These are phyloP conservation scores for Troglohyphantes excavatus DNA, from an alignment of 2,888 invertebrate genomes.

Conservation along the genomic window DNA sequence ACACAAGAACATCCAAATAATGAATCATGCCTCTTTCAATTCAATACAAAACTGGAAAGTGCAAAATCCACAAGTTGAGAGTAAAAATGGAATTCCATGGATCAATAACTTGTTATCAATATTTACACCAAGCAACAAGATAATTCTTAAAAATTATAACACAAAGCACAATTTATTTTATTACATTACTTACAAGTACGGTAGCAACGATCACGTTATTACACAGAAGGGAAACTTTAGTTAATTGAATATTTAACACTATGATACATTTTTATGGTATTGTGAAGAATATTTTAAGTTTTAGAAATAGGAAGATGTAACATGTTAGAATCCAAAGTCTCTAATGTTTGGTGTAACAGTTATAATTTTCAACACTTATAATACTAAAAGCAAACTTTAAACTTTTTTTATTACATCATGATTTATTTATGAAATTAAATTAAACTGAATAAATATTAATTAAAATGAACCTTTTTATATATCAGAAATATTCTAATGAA, in stretches of 20 bases:
- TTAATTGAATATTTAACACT: background rate
- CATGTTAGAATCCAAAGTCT: too few species aligned
- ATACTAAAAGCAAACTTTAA: too few species aligned
- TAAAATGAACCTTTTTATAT: too few species aligned
- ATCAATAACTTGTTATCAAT: slow-evolving; percentile 13
- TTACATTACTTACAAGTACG: background rate
- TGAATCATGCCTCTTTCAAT: slow-evolving; percentile 29
- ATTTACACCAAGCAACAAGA: slow-evolving; percentile 36
- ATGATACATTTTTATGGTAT: background rate
- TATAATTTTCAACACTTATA: too few species aligned
- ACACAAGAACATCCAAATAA: slow-evolving; percentile 22
- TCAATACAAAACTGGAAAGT: slow-evolving; percentile 35
- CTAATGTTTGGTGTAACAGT: too few species aligned
- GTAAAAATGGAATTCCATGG: slow-evolving; percentile 49
- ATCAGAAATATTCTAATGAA: too few species aligned
- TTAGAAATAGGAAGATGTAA: too few species aligned
- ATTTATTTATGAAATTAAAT: too few species aligned
- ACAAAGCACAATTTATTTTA: background rate
- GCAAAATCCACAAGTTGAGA: slow-evolving; percentile 32
- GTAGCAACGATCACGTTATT: background rate
- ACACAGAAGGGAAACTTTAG: background rate
- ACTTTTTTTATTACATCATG: too few species aligned
- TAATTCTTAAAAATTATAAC: slow-evolving; percentile 3
- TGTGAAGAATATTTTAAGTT: background rate
- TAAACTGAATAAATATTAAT: too few species aligned